Base-by-base conservation (phyloP, 2,113 vertebrate species). In the Corydoras sp. region DNA sequence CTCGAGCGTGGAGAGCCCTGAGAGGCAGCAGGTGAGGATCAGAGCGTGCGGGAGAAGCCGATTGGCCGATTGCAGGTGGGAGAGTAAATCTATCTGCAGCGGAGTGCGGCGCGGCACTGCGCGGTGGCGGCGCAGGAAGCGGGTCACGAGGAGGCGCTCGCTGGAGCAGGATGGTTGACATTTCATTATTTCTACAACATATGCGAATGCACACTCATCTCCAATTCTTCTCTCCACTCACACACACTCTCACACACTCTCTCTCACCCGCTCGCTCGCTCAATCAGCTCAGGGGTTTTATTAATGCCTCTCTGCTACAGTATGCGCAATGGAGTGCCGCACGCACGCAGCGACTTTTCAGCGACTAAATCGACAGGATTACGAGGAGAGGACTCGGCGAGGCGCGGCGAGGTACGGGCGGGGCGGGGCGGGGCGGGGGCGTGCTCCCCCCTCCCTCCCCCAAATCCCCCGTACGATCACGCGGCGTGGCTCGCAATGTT, bases 121-220 rank as follows among this genome's bases (percentile, higher is more conserved):
- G n/a, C n/a, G n/a, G 64, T 24, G 43, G 77, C 53, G 29, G 64
- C 65, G 61, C 62, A 48, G 72, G 68, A 68, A 79, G 78, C 73
- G 68, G 81, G 82, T 83, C 81, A 81, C 65, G n/a, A 35, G 64
- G 48, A 79, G 67, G 76, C 79, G 80, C 76, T 79, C 79, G 74
- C 81, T 13, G 68, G 48, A 70, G 68, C 62, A 72, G 77, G 31
- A 10, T 62, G 76, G 71, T 55, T 84, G 80, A 85, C 79, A 84
- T 86, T 83, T 86, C 83, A 86, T 86, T 84, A 86, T 85, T 82
- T 78, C 76, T 62, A 78, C 76, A 84, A 81, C 66, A 74, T 77
- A 83, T 71, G 77, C 75, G 78, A 71, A 65, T 65, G 30, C 65
- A 61, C 13, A 71, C 15, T 10, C 14, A 14, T 55, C 9, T 11